These are phyloP conservation scores for Chymomyza procnemis DNA, from an alignment of 2,888 invertebrate species.

Conservation along the genomic window DNA sequence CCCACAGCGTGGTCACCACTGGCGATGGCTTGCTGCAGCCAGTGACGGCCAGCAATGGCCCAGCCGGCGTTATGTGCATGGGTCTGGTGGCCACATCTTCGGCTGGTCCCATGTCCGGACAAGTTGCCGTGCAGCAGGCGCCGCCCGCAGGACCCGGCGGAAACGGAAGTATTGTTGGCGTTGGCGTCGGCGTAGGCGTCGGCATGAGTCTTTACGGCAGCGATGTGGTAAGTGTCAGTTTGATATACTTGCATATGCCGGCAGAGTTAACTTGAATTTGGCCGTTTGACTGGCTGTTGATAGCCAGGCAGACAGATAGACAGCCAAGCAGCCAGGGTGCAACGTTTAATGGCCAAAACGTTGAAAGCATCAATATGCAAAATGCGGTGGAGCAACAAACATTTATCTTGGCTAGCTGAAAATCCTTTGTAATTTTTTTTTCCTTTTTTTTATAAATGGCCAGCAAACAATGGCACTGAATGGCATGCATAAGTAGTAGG, in stretches of 20 bases:
- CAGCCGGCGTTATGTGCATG: slow-evolving; percentile 57
- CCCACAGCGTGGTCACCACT: slow-evolving; percentile 76
- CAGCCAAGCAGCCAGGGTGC: not conserved
- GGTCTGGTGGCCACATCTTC: slow-evolving; percentile 68
- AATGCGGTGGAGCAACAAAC: slow-evolving; percentile 43
- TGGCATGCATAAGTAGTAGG: not conserved
- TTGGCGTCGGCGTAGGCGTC: slow-evolving; percentile 49
- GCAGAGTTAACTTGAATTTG: not conserved
- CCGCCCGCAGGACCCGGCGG: slow-evolving; percentile 58
- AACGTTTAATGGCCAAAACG: slow-evolving; percentile 59
- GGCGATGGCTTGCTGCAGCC: slow-evolving; percentile 72
- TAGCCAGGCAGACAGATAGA: too few species aligned
- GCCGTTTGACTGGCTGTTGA: not conserved
- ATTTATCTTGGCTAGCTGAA: slow-evolving; percentile 52
- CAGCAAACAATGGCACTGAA: slow-evolving; percentile 22
- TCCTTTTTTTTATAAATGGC: slow-evolving; percentile 54
- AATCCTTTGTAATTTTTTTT: slow-evolving; percentile 52
- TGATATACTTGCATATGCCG: slow-evolving; percentile 54
- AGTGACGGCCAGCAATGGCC: slow-evolving; percentile 42
- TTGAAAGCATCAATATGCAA: slow-evolving; percentile 69
- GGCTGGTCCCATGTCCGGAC: slow-evolving; percentile 31
- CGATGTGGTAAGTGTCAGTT: slow-evolving; percentile 76
- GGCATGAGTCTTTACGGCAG: slow-evolving; percentile 73
- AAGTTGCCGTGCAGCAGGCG: slow-evolving; percentile 43
- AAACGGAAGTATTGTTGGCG: slow-evolving; percentile 72